Evolutionary conservation across 2,888 invertebrate genomes (phyloP).

Genomic region (Eledona agricola): DNA sequence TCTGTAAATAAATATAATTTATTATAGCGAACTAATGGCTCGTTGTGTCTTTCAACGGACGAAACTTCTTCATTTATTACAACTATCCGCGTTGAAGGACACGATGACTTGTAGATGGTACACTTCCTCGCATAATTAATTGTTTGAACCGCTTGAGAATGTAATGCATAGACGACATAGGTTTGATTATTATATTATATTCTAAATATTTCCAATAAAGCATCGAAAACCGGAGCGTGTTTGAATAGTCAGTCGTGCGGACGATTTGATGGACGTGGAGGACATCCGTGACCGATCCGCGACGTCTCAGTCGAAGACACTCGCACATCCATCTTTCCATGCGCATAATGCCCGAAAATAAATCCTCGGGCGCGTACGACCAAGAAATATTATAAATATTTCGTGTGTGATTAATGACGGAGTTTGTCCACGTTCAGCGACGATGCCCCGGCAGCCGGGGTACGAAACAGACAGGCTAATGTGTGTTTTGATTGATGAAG

Average conservation of each 20-base stretch:
- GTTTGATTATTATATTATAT: conserved; percentile 43
- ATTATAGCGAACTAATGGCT: conserved; percentile 53
- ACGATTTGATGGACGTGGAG: too few relatives aligned
- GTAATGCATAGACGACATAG: conserved; percentile 36
- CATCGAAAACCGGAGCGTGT: too few relatives aligned
- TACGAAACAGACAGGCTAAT: conserved; percentile 54
- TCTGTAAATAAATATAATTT: conserved; percentile 57
- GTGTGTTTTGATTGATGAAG: conserved; percentile 61
- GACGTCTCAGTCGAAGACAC: conserved; percentile 34
- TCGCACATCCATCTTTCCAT: conserved; percentile 38
- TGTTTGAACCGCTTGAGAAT: conserved; percentile 41
- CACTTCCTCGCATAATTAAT: conserved; percentile 53
- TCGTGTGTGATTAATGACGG: conserved; percentile 57
- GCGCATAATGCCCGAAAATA: conserved; percentile 39
- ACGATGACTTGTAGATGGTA: conserved; percentile 53
- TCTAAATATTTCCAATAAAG: conserved; percentile 40
- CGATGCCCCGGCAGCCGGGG: conserved; percentile 36
- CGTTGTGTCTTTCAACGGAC: conserved; percentile 54
- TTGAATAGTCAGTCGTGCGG: too few relatives aligned
- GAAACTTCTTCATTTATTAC: conserved; percentile 54
- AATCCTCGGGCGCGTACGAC: conserved; percentile 46
- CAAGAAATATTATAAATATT: conserved; percentile 50
- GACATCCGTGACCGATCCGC: conserved; percentile 21
- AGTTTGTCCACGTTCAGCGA: conserved; percentile 50
- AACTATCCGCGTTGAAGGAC: conserved; percentile 53